Evolutionary conservation across 2,888 invertebrate species (phyloP).

Genomic region (Plebejus anna): DNA sequence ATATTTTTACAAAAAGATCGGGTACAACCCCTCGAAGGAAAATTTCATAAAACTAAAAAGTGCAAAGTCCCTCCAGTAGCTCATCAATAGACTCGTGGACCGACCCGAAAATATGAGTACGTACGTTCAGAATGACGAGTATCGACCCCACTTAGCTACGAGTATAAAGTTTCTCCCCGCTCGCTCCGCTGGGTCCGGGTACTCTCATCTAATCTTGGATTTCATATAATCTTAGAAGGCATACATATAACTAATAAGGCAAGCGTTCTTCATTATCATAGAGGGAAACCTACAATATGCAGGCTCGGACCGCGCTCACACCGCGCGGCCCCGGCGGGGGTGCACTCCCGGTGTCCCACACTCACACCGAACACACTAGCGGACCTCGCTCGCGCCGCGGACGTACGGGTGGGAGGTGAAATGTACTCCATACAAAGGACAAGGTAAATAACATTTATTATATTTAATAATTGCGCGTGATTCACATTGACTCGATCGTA

Average conservation of each 20-base stretch:
- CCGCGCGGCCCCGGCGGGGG: slow-evolving; percentile 43
- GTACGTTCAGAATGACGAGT: background rate
- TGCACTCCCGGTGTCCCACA: slow-evolving; percentile 55
- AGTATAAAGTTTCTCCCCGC: slow-evolving; percentile 18
- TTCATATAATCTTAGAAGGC: slow-evolving; percentile 29
- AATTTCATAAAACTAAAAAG: slow-evolving; percentile 31
- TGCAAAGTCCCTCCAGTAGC: slow-evolving; percentile 6
- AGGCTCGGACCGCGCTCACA: slow-evolving; percentile 48
- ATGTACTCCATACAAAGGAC: slow-evolving; percentile 45
- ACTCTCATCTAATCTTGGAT: slow-evolving; percentile 24
- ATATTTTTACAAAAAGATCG: slow-evolving; percentile 32
- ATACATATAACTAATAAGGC: slow-evolving; percentile 40
- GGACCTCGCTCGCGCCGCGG: slow-evolving; percentile 60
- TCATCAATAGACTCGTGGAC: slow-evolving; percentile 6
- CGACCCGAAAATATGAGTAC: background rate
- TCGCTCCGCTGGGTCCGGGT: slow-evolving; percentile 7
- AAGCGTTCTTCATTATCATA: slow-evolving; percentile 41
- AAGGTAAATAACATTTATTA: slow-evolving; percentile 44
- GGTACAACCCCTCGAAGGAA: slow-evolving; percentile 33
- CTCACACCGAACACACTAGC: slow-evolving; percentile 73
- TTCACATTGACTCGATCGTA: slow-evolving; percentile 56
- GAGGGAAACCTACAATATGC: slow-evolving; percentile 68
- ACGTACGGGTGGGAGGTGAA: slow-evolving; percentile 35
- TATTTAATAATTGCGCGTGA: slow-evolving; percentile 51
- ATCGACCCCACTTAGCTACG: background rate